Evolutionary conservation across 1,140 invertebrate species (phyloP), one percentile per base, ranked within the genome.

Genomic region (Nephila pilipes): DNA sequence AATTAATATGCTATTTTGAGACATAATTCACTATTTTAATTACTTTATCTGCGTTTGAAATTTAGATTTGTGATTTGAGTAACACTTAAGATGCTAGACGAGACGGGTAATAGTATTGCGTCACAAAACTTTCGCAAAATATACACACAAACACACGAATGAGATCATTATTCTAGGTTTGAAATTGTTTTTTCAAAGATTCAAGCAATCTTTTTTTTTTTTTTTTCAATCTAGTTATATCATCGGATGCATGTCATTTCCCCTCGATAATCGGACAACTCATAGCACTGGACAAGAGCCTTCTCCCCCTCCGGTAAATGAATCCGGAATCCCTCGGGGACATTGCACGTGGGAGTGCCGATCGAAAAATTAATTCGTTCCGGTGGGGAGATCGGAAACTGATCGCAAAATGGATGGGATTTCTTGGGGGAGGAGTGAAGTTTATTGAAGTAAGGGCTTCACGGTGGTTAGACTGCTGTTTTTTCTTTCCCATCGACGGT

Each of bases 291-390:
- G 25, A 32, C 18, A n/a, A n/a, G n/a, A n/a, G n/a, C n/a, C n/a
- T n/a, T n/a, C n/a, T n/a, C n/a, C n/a, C n/a, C n/a, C 29, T 16
- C n/a, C 69, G 32, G 25, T 18, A 36, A 29, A 32, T 32, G 18
- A 18, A 18, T 5, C 16, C 29, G 32, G 29, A 32, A 5, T 18
- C 69, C 32, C 69, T 18, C 18, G 8, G 25, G 29, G 69, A 12
- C 18, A 32, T 25, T 18, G 25, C 69, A 36, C 69, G 69, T 36
- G 69, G 65, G 69, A 32, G 12, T 29, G 69, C 29, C 32, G 69
- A 75, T 75, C 14, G 69, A 75, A 75, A 75, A 75, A 75, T 75
- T 75, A 75, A 75, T 75, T 75, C 69, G 69, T 75, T 75, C 69
- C 69, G 69, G 69, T 75, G 69, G 69, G 69, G 69, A 18, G 25